A percentile compares a stretch with the other conserved stretches of the same genome.
Evolutionary conservation across 2,888 invertebrate genomes (phyloP).

Genomic region (Coelopa pilipes): DNA sequence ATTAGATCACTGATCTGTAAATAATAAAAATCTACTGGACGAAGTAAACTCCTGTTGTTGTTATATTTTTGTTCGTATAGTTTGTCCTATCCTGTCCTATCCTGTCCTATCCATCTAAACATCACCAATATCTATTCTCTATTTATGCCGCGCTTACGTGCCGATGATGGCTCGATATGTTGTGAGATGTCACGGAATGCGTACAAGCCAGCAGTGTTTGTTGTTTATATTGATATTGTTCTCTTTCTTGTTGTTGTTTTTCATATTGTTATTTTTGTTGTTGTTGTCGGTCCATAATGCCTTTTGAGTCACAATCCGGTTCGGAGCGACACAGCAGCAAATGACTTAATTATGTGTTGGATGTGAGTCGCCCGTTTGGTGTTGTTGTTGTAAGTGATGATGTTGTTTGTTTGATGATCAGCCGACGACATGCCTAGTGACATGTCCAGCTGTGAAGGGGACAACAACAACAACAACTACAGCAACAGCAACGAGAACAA

Average conservation of each 20-base stretch:
- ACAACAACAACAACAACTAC: slow-evolving; percentile 35
- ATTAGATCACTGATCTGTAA: slow-evolving; percentile 4
- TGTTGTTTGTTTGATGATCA: slow-evolving; percentile 51
- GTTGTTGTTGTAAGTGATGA: slow-evolving; percentile 48
- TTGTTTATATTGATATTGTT: neutral
- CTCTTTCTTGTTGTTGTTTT: slow-evolving; percentile 22
- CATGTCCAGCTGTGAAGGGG: slow-evolving; percentile 63
- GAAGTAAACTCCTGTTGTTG: neutral
- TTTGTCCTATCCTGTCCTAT: neutral
- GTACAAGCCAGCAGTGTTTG: neutral
- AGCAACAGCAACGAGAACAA: slow-evolving; percentile 26
- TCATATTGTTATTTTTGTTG: neutral
- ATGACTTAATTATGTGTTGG: slow-evolving; percentile 60
- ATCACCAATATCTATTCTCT: too few species aligned
- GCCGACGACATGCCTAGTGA: slow-evolving; percentile 59
- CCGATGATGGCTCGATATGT: slow-evolving; percentile 12
- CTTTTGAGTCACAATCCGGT: slow-evolving; percentile 11
- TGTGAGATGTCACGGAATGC: slow-evolving; percentile 15
- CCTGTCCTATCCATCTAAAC: neutral
- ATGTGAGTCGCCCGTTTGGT: slow-evolving; percentile 33
- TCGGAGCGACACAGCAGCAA: slow-evolving; percentile 44
- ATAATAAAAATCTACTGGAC: neutral
- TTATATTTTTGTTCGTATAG: neutral
- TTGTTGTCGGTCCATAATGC: slow-evolving; percentile 29
- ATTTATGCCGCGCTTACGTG: neutral